Percentiles rank a stretch among this genome's conserved stretches.
Conservation (phyloP, 1,140 invertebrate species). For the Hirudo medicinalis region DNA sequence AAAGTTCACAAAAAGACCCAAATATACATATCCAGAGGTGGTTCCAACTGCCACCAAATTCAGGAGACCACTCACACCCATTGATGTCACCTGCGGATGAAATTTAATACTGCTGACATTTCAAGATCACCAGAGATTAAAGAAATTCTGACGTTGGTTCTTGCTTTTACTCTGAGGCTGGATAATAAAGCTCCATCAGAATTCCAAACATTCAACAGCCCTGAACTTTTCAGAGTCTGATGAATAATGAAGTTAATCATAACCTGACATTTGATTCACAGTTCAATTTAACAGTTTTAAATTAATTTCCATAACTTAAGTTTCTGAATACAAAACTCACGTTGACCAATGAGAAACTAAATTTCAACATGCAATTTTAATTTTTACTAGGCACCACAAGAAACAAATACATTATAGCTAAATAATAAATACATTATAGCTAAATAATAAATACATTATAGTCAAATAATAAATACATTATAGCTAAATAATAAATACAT, state of each 20-base stretch:
- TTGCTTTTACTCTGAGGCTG: background rate
- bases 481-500: background rate
- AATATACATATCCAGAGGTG: background rate
- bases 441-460: too few species aligned
- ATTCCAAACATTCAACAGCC: background rate
- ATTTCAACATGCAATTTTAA: background rate
- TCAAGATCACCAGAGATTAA: background rate
- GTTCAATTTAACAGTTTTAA: background rate
- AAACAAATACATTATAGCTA: background rate
- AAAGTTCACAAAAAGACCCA: background rate
- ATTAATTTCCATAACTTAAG: background rate
- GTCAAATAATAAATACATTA: background rate
- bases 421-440: background rate
- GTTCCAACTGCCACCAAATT: constrained; percentile 3
- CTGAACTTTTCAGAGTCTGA: background rate
- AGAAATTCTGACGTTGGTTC: background rate
- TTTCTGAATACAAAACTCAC: background rate
- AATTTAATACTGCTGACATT: background rate
- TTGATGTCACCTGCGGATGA: background rate
- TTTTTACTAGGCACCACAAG: background rate
- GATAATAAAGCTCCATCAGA: background rate
- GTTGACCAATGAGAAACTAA: background rate
- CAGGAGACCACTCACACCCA: background rate
- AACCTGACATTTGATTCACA: background rate
- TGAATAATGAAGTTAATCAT: background rate